phyloP scores from a whole-genome alignment of 2,113 vertebrate species.

The Phrynosoma blainvillii region DNA sequence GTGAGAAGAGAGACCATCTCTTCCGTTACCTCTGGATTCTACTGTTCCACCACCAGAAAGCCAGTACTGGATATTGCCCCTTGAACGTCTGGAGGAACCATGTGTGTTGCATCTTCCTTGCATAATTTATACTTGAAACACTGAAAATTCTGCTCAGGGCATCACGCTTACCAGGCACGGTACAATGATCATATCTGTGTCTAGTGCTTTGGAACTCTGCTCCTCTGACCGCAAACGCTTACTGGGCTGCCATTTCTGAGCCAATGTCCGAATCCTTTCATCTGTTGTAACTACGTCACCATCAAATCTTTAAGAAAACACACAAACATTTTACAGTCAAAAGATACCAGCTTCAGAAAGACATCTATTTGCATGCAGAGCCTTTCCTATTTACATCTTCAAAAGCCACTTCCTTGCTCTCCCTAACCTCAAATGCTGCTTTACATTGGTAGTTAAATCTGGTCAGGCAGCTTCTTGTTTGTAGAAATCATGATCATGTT shows the following conservation, averaged over 20 bases:
- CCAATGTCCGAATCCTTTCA: conserved; percentile 89
- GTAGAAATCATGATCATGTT: not conserved
- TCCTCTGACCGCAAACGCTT: conserved; percentile 85
- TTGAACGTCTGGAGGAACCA: too few relatives aligned
- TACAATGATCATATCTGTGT: conserved; percentile 95
- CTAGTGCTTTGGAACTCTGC: conserved; percentile 89
- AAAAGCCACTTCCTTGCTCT: not conserved
- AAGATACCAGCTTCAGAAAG: not conserved
- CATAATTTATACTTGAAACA: too few relatives aligned
- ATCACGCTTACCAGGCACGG: conserved; percentile 84
- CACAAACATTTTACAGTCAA: conserved; percentile 8
- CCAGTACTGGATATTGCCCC: too few relatives aligned
- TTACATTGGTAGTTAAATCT: not conserved
- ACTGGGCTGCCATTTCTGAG: conserved; percentile 93
- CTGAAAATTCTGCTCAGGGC: too few relatives aligned
- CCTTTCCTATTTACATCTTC: conserved; percentile 18
- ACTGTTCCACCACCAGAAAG: too few relatives aligned
- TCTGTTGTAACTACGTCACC: conserved; percentile 92
- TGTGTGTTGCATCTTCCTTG: too few relatives aligned
- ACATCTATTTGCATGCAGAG: conserved; percentile 16
- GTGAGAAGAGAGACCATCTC: too few relatives aligned
- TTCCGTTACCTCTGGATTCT: too few relatives aligned
- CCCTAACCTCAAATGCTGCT: conserved; percentile 4
- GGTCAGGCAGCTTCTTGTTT: not conserved
- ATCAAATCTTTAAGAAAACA: conserved; percentile 82